Evolutionary conservation across 2,797 vertebrate species (phyloP).

Genomic region (Spea hammondii): DNA sequence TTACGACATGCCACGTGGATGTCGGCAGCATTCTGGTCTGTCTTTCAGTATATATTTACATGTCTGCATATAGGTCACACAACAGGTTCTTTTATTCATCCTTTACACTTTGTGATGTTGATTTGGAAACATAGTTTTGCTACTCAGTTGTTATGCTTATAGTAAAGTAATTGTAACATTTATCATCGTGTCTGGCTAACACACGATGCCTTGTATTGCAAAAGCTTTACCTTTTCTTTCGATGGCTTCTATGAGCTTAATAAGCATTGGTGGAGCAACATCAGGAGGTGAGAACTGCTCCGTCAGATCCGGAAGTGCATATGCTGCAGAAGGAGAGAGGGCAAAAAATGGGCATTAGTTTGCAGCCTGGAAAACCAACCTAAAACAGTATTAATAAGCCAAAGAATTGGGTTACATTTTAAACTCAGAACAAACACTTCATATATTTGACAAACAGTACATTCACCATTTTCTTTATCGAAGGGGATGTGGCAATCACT

Average conservation of each 20-base stretch:
- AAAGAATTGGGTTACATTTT: conserved; percentile 45
- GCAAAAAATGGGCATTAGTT: conserved; percentile 43
- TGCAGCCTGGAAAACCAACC: background rate
- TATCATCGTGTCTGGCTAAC: no score
- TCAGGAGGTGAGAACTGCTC: conserved; percentile 92
- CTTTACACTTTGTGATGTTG: no score
- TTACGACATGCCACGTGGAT: no score
- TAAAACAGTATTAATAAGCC: background rate
- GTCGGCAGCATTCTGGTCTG: no score
- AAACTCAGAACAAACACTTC: conserved; percentile 48
- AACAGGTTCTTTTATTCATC: no score
- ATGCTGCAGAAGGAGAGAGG: conserved; percentile 65
- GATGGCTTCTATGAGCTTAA: conserved; percentile 84
- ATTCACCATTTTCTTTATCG: conserved; percentile 5
- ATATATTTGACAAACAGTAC: conserved; percentile 37
- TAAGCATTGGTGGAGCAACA: conserved; percentile 78
- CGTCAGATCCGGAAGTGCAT: conserved; percentile 79
- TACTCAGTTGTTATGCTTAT: no score
- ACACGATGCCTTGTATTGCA: background rate
- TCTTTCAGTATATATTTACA: no score
- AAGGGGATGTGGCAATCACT: background rate
- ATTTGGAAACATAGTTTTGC: no score
- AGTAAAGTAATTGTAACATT: no score
- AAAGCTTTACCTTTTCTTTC: conserved; percentile 85
- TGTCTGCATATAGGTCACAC: no score